Percentiles rank a stretch among this genome's conserved stretches.
Conservation (phyloP, 2,888 invertebrate genomes). For the Amblyteles armatorius region DNA sequence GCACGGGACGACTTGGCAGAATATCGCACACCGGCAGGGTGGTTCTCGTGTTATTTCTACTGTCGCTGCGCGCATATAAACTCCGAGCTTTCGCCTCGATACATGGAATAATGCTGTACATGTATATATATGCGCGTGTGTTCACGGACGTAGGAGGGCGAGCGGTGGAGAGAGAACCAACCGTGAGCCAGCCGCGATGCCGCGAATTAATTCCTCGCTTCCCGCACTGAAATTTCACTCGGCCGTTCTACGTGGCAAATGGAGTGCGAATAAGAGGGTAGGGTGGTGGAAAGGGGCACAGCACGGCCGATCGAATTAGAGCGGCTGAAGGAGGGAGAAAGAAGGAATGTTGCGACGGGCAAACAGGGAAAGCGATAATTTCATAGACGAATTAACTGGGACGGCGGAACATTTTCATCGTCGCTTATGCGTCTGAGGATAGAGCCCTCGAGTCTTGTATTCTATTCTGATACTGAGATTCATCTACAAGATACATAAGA, state of each 20-base stretch:
- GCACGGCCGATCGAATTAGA: conserved; percentile 28
- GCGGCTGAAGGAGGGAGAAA: not conserved
- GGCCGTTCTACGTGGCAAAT: conserved; percentile 57
- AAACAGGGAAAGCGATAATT: conserved; percentile 18
- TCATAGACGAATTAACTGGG: conserved; percentile 2
- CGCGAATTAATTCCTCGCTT: conserved; percentile 58
- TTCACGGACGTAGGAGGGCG: not conserved
- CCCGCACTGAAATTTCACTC: conserved; percentile 54
- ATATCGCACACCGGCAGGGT: conserved; percentile 27
- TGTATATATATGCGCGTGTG: not conserved
- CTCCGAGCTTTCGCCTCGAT: conserved; percentile 28
- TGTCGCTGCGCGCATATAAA: conserved; percentile 14
- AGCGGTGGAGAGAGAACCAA: conserved; percentile 9
- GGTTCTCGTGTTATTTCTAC: conserved; percentile 22
- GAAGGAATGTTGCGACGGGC: conserved; percentile 28
- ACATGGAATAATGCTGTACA: conserved; percentile 5
- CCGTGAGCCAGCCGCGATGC: conserved; percentile 20
- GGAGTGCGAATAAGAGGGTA: conserved; percentile 52
- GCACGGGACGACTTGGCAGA: conserved; percentile 44
- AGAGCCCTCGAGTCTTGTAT: not conserved
- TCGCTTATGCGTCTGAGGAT: conserved; percentile 28
- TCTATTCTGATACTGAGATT: not conserved
- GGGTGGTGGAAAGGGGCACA: conserved; percentile 21
- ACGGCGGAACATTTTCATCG: conserved; percentile 42
- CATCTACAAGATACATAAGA: not conserved